A percentile compares a stretch with the other conserved stretches of the same genome.
Conservation (phyloP, 2,888 invertebrate genomes). For the Drosophila dives region DNA sequence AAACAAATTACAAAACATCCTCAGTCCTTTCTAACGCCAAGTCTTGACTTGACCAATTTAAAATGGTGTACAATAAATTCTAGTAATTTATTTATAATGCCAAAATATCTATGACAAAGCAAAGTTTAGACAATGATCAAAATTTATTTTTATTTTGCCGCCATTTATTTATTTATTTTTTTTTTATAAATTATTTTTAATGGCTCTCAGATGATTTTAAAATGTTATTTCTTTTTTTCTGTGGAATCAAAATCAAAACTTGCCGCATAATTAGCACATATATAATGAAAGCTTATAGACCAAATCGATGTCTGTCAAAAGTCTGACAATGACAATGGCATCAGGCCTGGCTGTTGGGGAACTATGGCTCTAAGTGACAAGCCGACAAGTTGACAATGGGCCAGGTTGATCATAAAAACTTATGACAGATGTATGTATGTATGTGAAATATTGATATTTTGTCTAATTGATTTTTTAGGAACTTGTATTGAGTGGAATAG, state of each 20-base stretch:
- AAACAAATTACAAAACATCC: neutral
- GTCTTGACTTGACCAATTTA: neutral
- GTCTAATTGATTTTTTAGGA: slow-evolving; percentile 69
- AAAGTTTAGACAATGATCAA: slow-evolving; percentile 20
- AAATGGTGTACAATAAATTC: neutral
- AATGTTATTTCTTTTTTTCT: slow-evolving; percentile 2
- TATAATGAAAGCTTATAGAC: slow-evolving; percentile 68
- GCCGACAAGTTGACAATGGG: slow-evolving; percentile 66
- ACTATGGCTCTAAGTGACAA: slow-evolving; percentile 48
- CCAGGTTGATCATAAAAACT: slow-evolving; percentile 63
- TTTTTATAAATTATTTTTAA: slow-evolving; percentile 9
- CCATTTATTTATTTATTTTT: slow-evolving; percentile 5
- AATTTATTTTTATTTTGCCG: neutral
- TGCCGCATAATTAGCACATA: slow-evolving; percentile 70
- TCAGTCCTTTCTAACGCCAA: neutral
- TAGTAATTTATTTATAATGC: too few species aligned
- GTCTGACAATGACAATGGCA: slow-evolving; percentile 49
- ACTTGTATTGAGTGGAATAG: slow-evolving; percentile 26
- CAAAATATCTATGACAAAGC: neutral
- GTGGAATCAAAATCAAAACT: slow-evolving; percentile 20
- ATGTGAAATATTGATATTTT: slow-evolving; percentile 66
- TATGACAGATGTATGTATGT: slow-evolving; percentile 66
- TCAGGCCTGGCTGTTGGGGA: neutral
- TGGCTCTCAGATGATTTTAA: slow-evolving; percentile 21
- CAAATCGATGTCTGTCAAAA: slow-evolving; percentile 66